These are phyloP conservation scores for Dyspetes luteomarginatus DNA, from an alignment of 2,888 invertebrate species.

Conservation along the genomic window DNA sequence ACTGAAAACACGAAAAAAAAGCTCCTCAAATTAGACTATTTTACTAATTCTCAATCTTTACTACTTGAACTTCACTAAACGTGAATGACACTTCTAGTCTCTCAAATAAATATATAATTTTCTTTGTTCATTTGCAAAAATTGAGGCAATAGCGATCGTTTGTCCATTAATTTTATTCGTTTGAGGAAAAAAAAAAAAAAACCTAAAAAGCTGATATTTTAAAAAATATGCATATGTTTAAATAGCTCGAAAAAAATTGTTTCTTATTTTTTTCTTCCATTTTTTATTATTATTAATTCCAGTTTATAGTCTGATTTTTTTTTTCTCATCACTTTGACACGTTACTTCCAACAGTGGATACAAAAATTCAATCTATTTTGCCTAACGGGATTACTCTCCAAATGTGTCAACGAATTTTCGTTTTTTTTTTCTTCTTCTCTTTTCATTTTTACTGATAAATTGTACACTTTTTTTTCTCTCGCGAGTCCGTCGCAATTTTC, in stretches of 20 bases:
- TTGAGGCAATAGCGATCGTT: too few relatives aligned
- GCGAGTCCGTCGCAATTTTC: constrained; percentile 18
- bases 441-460: constrained; percentile 47
- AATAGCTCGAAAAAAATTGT: constrained; percentile 6
- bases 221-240: constrained; percentile 17
- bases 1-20: not conserved
- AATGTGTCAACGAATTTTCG: constrained; percentile 70
- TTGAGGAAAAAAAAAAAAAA: constrained; percentile 15
- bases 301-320: not conserved
- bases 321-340: constrained; percentile 52
- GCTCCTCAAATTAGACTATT: too few relatives aligned
- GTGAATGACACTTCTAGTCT: too few relatives aligned
- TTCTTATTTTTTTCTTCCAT: too few relatives aligned
- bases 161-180: too few relatives aligned
- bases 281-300: constrained; percentile 32
- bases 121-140: too few relatives aligned
- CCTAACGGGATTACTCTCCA: constrained; percentile 68
- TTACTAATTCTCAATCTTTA: too few relatives aligned
- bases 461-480: constrained; percentile 58
- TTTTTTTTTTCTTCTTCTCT: constrained; percentile 15
- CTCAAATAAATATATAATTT: too few relatives aligned
- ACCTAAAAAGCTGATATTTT: constrained; percentile 34
- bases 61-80: too few relatives aligned
- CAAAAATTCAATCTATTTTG: constrained; percentile 77
- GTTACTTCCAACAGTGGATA: constrained; percentile 73